Evolutionary conservation across 2,797 vertebrate genomes (phyloP).

Genomic region (Squalus acanthias): DNA sequence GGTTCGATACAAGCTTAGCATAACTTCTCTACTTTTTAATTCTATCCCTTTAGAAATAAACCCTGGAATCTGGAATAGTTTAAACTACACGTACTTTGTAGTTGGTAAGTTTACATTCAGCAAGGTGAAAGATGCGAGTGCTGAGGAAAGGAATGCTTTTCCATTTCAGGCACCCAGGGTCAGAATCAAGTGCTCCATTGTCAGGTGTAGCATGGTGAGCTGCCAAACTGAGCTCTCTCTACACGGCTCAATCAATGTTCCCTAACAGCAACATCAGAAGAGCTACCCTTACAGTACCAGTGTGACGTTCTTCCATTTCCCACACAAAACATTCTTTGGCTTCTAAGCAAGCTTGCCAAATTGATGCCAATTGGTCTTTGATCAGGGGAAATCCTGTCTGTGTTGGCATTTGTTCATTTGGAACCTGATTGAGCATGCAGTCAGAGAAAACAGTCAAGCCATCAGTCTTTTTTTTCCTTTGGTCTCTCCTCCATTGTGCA

Average conservation of each 20-base stretch:
- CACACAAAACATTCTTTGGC: neutral
- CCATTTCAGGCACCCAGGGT: neutral
- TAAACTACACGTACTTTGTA: neutral
- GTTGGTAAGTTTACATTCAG: neutral
- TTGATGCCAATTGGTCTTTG: neutral
- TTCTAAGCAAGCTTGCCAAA: neutral
- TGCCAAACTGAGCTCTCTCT: neutral
- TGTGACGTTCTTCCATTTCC: neutral
- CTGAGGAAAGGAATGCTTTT: neutral
- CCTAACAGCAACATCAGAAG: neutral
- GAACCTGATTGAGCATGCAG: neutral
- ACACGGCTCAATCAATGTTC: neutral
- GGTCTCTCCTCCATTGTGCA: neutral
- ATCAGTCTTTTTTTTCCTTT: neutral
- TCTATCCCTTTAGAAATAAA: too few species aligned
- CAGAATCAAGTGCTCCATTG: neutral
- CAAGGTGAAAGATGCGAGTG: neutral
- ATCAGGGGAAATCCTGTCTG: neutral
- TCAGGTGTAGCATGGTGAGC: neutral
- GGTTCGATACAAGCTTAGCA: too few species aligned
- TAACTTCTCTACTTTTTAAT: too few species aligned
- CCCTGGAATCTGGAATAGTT: neutral
- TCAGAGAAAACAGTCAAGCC: neutral
- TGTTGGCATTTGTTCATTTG: neutral
- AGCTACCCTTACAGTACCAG: neutral